A percentile compares a stretch with the other conserved stretches of the same genome.
phyloP scores from a whole-genome alignment of 1,140 invertebrate species.

The Drosophila ogumai region DNA sequence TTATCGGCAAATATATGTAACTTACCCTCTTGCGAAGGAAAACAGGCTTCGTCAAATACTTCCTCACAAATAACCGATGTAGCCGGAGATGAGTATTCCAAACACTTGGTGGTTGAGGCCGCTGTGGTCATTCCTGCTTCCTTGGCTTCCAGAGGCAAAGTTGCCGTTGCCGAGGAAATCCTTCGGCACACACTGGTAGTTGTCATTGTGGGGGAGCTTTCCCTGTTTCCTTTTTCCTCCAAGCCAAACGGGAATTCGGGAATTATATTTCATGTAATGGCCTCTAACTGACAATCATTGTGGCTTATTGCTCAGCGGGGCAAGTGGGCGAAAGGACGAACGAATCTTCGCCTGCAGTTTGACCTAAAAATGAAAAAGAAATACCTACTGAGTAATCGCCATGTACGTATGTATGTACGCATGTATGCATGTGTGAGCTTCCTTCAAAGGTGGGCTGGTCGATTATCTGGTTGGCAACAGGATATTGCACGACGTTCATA shows the following conservation, averaged over 20 bases:
- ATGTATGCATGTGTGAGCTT: constrained; percentile 7
- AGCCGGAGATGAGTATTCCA: constrained; percentile 81
- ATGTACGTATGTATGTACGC: not conserved
- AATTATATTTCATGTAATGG: constrained; percentile 21
- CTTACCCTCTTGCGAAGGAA: constrained; percentile 91
- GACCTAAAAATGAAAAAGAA: constrained; percentile 40
- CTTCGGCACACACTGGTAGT: constrained; percentile 33
- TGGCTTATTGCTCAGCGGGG: constrained; percentile 1
- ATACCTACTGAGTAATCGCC: constrained; percentile 37
- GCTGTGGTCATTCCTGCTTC: constrained; percentile 26
- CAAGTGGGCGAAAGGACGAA: not conserved
- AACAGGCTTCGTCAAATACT: constrained; percentile 92
- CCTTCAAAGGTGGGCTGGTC: constrained; percentile 32
- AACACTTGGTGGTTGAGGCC: constrained; percentile 46
- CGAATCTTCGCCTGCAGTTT: constrained; percentile 22
- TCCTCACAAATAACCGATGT: constrained; percentile 90
- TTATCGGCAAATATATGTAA: constrained; percentile 5
- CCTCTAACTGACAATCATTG: constrained; percentile 16
- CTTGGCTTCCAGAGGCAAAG: constrained; percentile 15
- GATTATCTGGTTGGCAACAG: constrained; percentile 41
- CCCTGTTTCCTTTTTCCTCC: not conserved
- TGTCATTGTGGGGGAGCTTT: constrained; percentile 37
- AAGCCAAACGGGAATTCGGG: not conserved
- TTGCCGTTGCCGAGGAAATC: constrained; percentile 44
- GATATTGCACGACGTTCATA: constrained; percentile 25